Evolutionary conservation across 1,140 invertebrate species (phyloP).

Genomic region (Solenopsis fugax): DNA sequence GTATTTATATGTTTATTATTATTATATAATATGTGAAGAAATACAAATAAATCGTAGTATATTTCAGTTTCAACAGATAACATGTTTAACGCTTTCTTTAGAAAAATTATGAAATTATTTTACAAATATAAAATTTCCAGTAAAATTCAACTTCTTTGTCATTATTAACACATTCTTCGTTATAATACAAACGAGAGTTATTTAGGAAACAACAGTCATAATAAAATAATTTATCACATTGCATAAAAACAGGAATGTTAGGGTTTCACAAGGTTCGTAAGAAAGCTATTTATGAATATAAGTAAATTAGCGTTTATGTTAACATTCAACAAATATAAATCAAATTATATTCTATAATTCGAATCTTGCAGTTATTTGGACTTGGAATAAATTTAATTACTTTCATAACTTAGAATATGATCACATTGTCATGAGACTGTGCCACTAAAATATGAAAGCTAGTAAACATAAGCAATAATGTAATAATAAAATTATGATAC

Average conservation of each 20-base stretch:
- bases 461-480: constrained; percentile 68
- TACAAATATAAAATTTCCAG: constrained; percentile 29
- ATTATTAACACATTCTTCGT: background rate
- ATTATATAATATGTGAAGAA: constrained; percentile 27
- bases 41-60: constrained; percentile 49
- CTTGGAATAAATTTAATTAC: constrained; percentile 55
- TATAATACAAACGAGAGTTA: background rate
- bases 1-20: constrained; percentile 30
- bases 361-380: constrained; percentile 64
- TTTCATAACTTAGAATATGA: constrained; percentile 52
- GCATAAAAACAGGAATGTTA: constrained; percentile 67
- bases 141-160: constrained; percentile 32
- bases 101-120: constrained; percentile 26
- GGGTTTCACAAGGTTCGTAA: constrained; percentile 39
- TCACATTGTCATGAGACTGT: constrained; percentile 59
- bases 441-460: constrained; percentile 70
- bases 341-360: constrained; percentile 40
- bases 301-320: constrained; percentile 61
- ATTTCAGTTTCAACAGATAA: constrained; percentile 49
- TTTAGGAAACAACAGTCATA: constrained; percentile 17
- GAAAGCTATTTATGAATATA: constrained; percentile 28
- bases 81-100: constrained; percentile 20
- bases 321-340: constrained; percentile 54
- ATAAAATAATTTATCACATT: constrained; percentile 32
- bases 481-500: constrained; percentile 62